phyloP scores from a whole-genome alignment of 2,113 vertebrate species.

The Origma solitaria region DNA sequence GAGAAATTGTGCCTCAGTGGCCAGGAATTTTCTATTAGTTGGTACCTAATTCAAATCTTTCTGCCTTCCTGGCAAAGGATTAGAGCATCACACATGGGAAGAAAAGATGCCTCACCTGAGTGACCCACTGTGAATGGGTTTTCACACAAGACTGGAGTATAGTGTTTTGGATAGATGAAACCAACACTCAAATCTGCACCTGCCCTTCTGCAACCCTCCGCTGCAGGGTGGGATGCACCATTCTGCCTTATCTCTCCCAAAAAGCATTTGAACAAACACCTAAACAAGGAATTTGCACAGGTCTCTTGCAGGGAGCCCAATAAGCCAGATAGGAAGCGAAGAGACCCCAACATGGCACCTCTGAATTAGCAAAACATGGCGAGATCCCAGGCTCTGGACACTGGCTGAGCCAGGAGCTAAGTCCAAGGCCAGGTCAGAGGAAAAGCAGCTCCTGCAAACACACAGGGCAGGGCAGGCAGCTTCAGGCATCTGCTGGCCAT shows the following conservation, averaged over 20 bases:
- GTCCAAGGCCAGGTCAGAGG: not conserved
- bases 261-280: not conserved
- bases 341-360: fast-evolving
- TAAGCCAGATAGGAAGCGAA: not conserved
- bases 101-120: not conserved
- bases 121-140: not conserved
- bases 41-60: not conserved
- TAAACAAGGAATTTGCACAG: not conserved
- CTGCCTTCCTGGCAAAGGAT: not conserved
- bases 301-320: not conserved
- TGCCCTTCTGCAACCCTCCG: not conserved
- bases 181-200: not conserved
- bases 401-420: not conserved
- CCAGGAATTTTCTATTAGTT: not conserved
- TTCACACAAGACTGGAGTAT: not conserved
- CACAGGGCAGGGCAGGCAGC: not conserved
- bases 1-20: not conserved
- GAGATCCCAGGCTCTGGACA: not conserved
- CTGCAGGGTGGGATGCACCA: not conserved
- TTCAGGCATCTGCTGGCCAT: not conserved
- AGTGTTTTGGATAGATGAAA: not conserved
- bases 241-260: not conserved
- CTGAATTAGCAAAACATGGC: fast-evolving
- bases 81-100: not conserved
- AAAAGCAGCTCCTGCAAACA: not conserved